A percentile compares a stretch with the other conserved stretches of the same genome.
Evolutionary conservation across 2,888 invertebrate species (phyloP).

Genomic region (Rhagophthalmus giganteus): DNA sequence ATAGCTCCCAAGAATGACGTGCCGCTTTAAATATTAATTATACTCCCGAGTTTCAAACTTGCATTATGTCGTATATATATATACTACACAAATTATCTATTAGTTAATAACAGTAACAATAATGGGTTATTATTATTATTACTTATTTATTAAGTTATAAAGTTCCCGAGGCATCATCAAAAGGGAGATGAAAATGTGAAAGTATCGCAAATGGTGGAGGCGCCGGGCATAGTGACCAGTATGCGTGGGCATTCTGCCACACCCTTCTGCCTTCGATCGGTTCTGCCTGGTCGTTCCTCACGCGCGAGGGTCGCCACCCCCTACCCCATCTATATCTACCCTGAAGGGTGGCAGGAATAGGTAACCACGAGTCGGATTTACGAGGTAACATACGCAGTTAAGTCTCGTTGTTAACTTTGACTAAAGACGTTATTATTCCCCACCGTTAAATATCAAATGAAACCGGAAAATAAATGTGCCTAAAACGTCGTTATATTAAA

Average conservation of each 20-base stretch:
- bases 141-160: too few relatives aligned
- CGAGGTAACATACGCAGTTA: slow-evolving; percentile 31
- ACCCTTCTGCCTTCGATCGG: slow-evolving; percentile 56
- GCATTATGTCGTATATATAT: neutral
- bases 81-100: too few relatives aligned
- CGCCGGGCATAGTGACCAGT: slow-evolving; percentile 41
- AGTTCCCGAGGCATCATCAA: too few relatives aligned
- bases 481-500: too few relatives aligned
- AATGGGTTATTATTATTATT: too few relatives aligned
- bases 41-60: slow-evolving; percentile 35
- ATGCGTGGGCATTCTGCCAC: slow-evolving; percentile 54
- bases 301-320: slow-evolving; percentile 52
- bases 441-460: neutral
- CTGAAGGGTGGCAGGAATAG: slow-evolving; percentile 37
- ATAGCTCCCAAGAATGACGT: slow-evolving; percentile 39
- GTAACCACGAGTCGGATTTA: slow-evolving; percentile 45
- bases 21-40: slow-evolving; percentile 42
- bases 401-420: slow-evolving; percentile 11
- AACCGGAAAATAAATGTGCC: too few relatives aligned
- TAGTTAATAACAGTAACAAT: too few relatives aligned
- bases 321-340: slow-evolving; percentile 41
- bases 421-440: slow-evolving; percentile 11
- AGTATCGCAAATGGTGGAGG: slow-evolving; percentile 30
- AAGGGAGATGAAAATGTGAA: too few relatives aligned
- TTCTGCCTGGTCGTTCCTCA: slow-evolving; percentile 56